Evolutionary conservation across 2,797 vertebrate genomes (phyloP).

Genomic region (Xenops minutus): DNA sequence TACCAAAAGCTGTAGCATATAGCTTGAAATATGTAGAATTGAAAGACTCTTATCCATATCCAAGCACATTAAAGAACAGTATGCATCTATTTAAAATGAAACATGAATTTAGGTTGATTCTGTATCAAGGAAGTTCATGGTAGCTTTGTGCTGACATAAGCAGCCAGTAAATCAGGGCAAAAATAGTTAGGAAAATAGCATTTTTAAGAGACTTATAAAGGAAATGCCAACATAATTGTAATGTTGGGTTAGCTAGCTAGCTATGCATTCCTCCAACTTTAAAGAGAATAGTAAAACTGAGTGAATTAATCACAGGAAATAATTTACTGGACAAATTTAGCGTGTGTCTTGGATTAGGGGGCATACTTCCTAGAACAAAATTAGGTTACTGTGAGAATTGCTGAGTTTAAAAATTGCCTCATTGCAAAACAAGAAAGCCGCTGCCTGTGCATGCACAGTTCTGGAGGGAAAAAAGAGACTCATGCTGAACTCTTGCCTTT

Average conservation of each 20-base stretch:
- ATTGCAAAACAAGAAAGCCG: neutral
- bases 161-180: neutral
- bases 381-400: slow-evolving; percentile 35
- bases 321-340: slow-evolving; percentile 41
- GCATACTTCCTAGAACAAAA: slow-evolving; percentile 9
- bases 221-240: slow-evolving; percentile 12
- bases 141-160: slow-evolving; percentile 37
- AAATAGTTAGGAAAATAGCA: slow-evolving; percentile 25
- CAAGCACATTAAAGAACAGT: slow-evolving; percentile 25
- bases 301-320: slow-evolving; percentile 47
- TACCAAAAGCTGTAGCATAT: neutral
- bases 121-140: slow-evolving; percentile 27
- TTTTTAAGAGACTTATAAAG: slow-evolving; percentile 16
- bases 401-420: slow-evolving; percentile 31
- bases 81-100: slow-evolving; percentile 2
- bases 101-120: slow-evolving; percentile 21
- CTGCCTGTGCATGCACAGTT: neutral
- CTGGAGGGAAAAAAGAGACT: neutral
- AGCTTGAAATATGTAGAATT: slow-evolving; percentile 1
- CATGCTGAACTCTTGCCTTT: neutral
- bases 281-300: neutral
- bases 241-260: slow-evolving; percentile 7
- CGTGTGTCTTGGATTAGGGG: slow-evolving; percentile 24
- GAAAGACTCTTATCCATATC: neutral
- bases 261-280: slow-evolving; percentile 16